Conservation (phyloP, 1,140 invertebrate species). For the Hestina assimilis region DNA sequence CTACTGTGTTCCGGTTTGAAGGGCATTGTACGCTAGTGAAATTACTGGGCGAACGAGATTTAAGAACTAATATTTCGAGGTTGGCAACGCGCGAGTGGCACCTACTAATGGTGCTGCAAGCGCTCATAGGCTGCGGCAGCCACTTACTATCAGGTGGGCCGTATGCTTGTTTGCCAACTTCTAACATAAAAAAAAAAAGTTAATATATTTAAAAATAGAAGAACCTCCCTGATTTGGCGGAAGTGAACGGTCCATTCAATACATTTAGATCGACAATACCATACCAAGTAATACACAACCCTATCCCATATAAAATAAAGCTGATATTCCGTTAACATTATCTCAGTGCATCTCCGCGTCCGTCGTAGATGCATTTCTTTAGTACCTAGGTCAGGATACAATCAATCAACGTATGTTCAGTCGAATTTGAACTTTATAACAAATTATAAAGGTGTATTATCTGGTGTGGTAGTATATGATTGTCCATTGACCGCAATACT, state of each 20-base stretch:
- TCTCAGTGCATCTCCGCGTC: neutral
- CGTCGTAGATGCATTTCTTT: neutral
- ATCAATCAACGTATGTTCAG: neutral
- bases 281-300: neutral
- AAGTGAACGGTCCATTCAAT: slow-evolving; percentile 6
- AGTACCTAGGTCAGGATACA: neutral
- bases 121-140: no score
- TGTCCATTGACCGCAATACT: neutral
- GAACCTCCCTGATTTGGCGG: slow-evolving; percentile 11
- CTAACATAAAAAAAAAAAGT: neutral
- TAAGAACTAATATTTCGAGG: no score
- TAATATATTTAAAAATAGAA: neutral
- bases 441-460: neutral
- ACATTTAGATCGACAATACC: slow-evolving; percentile 3
- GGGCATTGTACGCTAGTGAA: no score
- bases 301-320: neutral
- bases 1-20: no score
- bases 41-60: no score
- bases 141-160: no score
- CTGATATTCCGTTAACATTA: neutral
- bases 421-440: neutral
- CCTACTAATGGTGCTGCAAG: no score
- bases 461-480: neutral
- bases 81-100: no score
- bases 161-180: no score